These are phyloP conservation scores for Heteromyza rotundicornis DNA, from an alignment of 2,888 invertebrate species.

Conservation along the genomic window DNA sequence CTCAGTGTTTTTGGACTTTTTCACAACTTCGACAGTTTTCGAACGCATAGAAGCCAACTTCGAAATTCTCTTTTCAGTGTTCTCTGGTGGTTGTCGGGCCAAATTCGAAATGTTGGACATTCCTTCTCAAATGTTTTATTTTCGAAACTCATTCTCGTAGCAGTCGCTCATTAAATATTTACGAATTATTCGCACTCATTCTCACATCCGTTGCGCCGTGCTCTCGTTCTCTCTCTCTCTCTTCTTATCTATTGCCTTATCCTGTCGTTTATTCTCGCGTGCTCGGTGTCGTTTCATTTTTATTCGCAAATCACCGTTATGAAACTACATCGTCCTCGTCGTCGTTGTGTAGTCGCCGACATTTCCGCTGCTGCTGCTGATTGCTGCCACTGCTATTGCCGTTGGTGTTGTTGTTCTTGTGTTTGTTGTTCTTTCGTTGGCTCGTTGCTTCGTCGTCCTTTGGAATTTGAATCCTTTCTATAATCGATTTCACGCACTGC, in stretches of 20 bases:
- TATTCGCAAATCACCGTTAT: constrained; percentile 10
- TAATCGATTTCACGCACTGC: constrained; percentile 48
- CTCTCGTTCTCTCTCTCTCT: constrained; percentile 13
- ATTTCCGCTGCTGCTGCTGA: constrained; percentile 12
- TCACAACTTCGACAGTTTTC: too few species aligned
- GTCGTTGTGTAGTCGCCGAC: too few species aligned
- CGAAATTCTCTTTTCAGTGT: too few species aligned
- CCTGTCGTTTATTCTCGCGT: constrained; percentile 15
- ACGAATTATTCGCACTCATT: constrained; percentile 53
- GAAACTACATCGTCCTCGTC: background rate
- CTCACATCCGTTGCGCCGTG: constrained; percentile 36
- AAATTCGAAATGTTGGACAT: too few species aligned
- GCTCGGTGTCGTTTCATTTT: background rate
- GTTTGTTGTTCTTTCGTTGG: background rate
- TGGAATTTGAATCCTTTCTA: constrained; percentile 36
- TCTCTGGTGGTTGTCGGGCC: too few species aligned
- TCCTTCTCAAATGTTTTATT: too few species aligned
- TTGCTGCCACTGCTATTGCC: constrained; percentile 23
- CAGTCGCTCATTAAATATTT: constrained; percentile 48
- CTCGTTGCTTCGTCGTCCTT: constrained; percentile 12
- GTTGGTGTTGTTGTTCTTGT: constrained; percentile 5
- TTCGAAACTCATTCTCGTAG: too few species aligned
- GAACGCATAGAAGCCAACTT: too few species aligned
- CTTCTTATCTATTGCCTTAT: constrained; percentile 12
- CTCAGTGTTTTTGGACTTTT: too few species aligned